Evolutionary conservation across 2,113 vertebrate genomes (phyloP).

Genomic region (Thymallus thymallus): DNA sequence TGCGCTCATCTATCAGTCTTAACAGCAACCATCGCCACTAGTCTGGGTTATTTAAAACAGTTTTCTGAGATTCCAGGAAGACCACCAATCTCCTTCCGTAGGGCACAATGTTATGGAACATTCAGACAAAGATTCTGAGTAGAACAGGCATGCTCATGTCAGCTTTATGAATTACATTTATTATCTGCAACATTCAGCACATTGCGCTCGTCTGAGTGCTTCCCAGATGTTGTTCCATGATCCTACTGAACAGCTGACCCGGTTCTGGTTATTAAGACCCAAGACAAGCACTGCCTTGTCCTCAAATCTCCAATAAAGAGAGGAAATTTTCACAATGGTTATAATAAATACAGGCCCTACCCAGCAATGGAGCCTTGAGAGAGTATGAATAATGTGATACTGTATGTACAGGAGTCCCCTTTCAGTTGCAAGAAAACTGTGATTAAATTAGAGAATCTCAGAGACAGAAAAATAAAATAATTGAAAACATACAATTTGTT

Average conservation of each 20-base stretch:
- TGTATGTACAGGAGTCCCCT: not conserved
- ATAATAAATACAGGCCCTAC: not conserved
- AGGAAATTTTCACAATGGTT: not conserved
- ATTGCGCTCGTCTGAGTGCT: too few relatives aligned
- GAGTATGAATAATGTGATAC: not conserved
- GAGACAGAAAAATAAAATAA: slow-evolving; percentile 6
- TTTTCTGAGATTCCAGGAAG: not conserved
- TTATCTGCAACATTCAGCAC: too few relatives aligned
- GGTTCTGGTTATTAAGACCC: not conserved
- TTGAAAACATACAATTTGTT: slow-evolving; percentile 7
- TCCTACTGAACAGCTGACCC: not conserved
- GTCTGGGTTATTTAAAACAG: not conserved
- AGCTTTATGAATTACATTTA: too few relatives aligned
- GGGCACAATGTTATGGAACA: too few relatives aligned
- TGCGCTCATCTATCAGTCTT: not conserved
- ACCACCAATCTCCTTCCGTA: too few relatives aligned
- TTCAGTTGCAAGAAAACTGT: not conserved
- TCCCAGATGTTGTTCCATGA: not conserved
- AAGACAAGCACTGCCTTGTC: not conserved
- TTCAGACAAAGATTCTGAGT: too few relatives aligned
- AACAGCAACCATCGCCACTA: not conserved
- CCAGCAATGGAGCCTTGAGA: not conserved
- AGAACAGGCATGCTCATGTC: too few relatives aligned
- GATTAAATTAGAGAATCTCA: not conserved
- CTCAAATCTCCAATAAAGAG: not conserved